These are phyloP conservation scores for Sorex araneus DNA, from an alignment of 2,113 vertebrate species.

Conservation along the genomic window DNA sequence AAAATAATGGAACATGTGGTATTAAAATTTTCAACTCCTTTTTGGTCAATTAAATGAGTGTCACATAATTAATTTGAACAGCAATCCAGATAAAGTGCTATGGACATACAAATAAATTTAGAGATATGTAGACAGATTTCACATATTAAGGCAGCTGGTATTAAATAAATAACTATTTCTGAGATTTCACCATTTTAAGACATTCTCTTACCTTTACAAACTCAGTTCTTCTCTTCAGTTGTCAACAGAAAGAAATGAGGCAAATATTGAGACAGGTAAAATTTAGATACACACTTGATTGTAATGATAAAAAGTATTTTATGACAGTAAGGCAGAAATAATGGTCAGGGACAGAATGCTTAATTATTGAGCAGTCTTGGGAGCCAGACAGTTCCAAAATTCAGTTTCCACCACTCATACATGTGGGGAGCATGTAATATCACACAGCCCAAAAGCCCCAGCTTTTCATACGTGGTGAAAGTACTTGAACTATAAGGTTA, in stretches of 20 bases:
- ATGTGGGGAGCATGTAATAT: no score
- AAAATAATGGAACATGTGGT: not conserved
- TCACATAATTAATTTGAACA: not conserved
- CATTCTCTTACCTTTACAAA: conserved; percentile 9
- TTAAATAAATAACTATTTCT: not conserved
- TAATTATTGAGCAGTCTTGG: not conserved
- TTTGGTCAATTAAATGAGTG: conserved; percentile 24
- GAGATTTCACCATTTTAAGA: not conserved
- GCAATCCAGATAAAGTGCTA: not conserved
- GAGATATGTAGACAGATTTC: not conserved
- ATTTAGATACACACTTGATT: not conserved
- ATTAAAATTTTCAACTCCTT: conserved; percentile 14
- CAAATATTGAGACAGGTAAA: not conserved
- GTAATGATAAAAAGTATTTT: not conserved
- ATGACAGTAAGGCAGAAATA: not conserved
- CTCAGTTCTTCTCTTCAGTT: not conserved
- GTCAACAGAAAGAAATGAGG: conserved; percentile 15
- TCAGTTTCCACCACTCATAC: not conserved
- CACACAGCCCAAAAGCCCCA: no score
- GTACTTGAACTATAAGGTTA: no score
- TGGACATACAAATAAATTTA: conserved; percentile 43
- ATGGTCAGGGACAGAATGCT: fast-evolving
- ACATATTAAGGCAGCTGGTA: not conserved
- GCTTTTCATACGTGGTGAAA: no score
- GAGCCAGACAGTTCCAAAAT: not conserved